A percentile compares a stretch with the other conserved stretches of the same genome.
Evolutionary conservation across 2,797 vertebrate species (phyloP).

Genomic region (Malurus leucopterus): DNA sequence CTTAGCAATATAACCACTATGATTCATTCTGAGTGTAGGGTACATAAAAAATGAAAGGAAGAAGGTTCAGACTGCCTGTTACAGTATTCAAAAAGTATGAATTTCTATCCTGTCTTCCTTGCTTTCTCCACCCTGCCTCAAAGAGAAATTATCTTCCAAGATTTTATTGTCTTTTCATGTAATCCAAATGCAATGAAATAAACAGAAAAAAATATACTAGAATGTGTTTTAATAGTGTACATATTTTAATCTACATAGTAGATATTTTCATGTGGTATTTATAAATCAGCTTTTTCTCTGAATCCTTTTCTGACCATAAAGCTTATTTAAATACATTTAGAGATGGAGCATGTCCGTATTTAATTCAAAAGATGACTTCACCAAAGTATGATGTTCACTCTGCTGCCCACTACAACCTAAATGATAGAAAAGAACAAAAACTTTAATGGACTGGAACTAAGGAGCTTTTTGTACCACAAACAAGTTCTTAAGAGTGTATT

Average conservation of each 20-base stretch:
- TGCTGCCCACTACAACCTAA: not conserved
- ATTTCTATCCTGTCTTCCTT: not conserved
- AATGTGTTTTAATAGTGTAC: not conserved
- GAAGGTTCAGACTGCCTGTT: not conserved
- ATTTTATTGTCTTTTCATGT: not conserved
- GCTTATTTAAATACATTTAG: not conserved
- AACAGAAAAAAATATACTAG: not conserved
- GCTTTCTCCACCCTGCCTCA: not conserved
- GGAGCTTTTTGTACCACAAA: not conserved
- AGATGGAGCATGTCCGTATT: not conserved
- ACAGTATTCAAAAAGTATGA: not conserved
- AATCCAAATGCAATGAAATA: not conserved
- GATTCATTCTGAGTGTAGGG: not conserved
- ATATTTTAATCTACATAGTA: not conserved
- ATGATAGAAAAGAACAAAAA: not conserved
- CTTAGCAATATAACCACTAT: not conserved
- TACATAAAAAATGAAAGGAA: not conserved
- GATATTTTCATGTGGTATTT: not conserved
- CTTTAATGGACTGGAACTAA: not conserved
- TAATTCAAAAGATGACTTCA: not conserved
- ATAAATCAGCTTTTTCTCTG: not conserved
- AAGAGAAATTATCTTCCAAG: not conserved
- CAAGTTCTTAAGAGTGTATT: not conserved
- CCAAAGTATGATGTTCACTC: not conserved
- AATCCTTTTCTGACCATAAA: not conserved